Base-by-base conservation (phyloP, 1,140 invertebrate species). In the Eriosoma lanigerum region DNA sequence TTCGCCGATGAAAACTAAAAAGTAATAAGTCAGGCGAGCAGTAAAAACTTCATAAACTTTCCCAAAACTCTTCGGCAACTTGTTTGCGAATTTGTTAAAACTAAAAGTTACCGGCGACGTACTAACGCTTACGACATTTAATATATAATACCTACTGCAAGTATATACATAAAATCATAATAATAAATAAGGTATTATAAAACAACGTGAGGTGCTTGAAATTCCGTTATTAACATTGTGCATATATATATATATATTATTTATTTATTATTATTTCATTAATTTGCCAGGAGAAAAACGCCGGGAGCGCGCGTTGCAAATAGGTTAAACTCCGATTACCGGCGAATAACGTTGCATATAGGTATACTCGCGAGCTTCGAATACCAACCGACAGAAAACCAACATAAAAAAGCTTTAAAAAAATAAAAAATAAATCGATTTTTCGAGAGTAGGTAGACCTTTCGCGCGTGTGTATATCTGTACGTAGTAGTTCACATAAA, bases 11-110 rank as follows among this genome's bases (percentile, higher is more conserved):
- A 46, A 48, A 78, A 60, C 56, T 78, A 46, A 78, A 78, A 78
- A 78, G 75, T 78, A 78, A 78, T 76, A 76, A 76, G 73, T 76
- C 75, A 46, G 54, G 24, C 73, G 54, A 46, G 73, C 73, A 19
- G 75, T 78, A 60, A 78, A 78, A 78, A 78, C 75, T 78, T 78
- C 10, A 13, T n/a, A 62, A 76, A 60, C 75, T 60, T 26, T 26
- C 44, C 29, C 48, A 13, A 76, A 78, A 78, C 54, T 78, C 75
- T 56, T 60, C 3, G 32, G 52, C 44, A 46, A 78, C 38, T 78
- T 62, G 75, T 62, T 60, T 76, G 72, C 50, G 32, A 76, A 76
- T 76, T 76, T 76, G 72, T 54, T 58, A 68, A 48, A 24, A 46
- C 64, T 24, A 68, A 68, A 68, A 68, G 38, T 68, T 64, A 68